Conservation (phyloP, 1,140 invertebrate species). For the Diploscapter pachys region DNA sequence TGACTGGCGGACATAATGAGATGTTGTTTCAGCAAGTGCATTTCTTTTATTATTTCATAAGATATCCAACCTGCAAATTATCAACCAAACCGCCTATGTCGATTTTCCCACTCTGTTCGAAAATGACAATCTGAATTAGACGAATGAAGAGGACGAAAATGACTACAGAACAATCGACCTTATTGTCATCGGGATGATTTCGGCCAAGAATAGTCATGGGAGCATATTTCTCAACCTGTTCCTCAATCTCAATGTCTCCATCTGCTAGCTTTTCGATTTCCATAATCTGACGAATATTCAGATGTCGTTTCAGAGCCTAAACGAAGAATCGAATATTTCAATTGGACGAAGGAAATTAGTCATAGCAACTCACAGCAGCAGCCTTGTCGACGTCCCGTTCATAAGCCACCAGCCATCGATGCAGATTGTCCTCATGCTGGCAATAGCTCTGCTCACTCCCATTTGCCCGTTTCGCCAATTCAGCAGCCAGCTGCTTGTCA, state of each 20-base stretch:
- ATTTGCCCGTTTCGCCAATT: no score
- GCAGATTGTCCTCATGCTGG: constrained; percentile 28
- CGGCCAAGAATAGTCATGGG: constrained; percentile 37
- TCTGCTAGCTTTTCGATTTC: constrained; percentile 8
- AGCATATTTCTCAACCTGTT: constrained; percentile 24
- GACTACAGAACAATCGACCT: not conserved
- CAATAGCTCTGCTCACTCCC: constrained; percentile 15
- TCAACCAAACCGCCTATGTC: constrained; percentile 39
- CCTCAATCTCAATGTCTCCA: constrained; percentile 17
- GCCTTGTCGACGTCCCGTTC: constrained; percentile 26
- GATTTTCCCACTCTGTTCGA: constrained; percentile 33
- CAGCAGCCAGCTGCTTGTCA: no score
- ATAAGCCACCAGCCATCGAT: constrained; percentile 31
- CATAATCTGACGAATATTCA: constrained; percentile 34
- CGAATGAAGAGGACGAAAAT: no score
- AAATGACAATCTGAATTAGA: constrained; percentile 18
- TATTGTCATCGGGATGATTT: constrained; percentile 38
- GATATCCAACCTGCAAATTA: constrained; percentile 25
- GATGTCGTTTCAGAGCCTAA: constrained; percentile 31
- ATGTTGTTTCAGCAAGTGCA: not conserved
- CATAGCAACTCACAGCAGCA: constrained; percentile 9
- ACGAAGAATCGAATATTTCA: not conserved
- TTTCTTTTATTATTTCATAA: not conserved
- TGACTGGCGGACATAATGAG: not conserved
- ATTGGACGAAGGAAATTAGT: not conserved